Conservation (phyloP, 2,797 vertebrate genomes). For the Pseudomugil gertrudae region DNA sequence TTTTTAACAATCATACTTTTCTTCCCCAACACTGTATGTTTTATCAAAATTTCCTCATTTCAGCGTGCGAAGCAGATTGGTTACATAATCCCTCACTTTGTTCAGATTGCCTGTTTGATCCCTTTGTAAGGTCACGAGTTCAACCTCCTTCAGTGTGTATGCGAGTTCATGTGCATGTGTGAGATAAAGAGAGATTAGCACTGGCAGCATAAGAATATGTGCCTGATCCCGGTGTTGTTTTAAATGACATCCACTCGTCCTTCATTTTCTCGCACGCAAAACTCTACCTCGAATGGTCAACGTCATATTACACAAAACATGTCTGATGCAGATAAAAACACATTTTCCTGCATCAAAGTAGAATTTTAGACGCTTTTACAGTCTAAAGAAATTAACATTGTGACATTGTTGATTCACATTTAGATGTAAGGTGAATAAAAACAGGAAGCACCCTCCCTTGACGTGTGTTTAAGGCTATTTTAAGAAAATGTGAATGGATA, state of each 20-base stretch:
- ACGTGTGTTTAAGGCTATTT: too few relatives aligned
- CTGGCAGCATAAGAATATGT: slow-evolving; percentile 31
- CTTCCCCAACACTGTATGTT: slow-evolving; percentile 3
- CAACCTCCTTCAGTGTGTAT: slow-evolving; percentile 18
- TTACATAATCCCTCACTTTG: slow-evolving; percentile 38
- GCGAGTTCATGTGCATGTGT: slow-evolving; percentile 16
- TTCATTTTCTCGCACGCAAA: slow-evolving; percentile 9
- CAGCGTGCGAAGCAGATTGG: slow-evolving; percentile 23
- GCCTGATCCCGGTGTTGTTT: slow-evolving; percentile 52
- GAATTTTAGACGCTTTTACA: neutral
- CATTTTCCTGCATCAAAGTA: neutral
- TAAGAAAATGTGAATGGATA: too few relatives aligned
- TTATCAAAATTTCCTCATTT: slow-evolving; percentile 22
- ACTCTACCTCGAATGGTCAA: slow-evolving; percentile 1
- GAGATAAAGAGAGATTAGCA: slow-evolving; percentile 36
- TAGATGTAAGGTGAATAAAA: neutral
- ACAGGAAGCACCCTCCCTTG: too few relatives aligned
- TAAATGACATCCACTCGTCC: slow-evolving; percentile 36
- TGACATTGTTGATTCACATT: neutral
- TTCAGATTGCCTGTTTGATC: slow-evolving; percentile 36
- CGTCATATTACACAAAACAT: neutral
- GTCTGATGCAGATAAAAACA: neutral
- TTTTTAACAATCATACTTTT: slow-evolving; percentile 7
- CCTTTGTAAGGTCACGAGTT: slow-evolving; percentile 39
- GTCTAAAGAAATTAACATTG: neutral